phyloP scores from a whole-genome alignment of 1,140 invertebrate genomes.

The Danaus melanippus region DNA sequence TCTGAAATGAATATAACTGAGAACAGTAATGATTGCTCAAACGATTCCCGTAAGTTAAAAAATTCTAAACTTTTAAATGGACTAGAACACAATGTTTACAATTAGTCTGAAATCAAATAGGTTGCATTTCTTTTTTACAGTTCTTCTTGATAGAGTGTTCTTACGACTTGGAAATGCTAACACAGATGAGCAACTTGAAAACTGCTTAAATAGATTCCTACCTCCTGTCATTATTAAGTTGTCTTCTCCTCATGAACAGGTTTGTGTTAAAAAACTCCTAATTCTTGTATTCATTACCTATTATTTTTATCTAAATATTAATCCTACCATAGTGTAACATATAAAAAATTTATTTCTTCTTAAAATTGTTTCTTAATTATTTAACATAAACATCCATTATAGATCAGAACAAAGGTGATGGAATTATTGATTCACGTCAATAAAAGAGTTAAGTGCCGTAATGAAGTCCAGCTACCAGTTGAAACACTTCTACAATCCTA shows the following conservation, averaged over 20 bases:
- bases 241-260: slow-evolving; percentile 87
- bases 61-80: slow-evolving; percentile 15
- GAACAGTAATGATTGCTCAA: slow-evolving; percentile 51
- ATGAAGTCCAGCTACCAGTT: slow-evolving; percentile 89
- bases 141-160: slow-evolving; percentile 90
- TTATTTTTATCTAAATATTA: too few species aligned
- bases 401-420: slow-evolving; percentile 83
- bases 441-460: slow-evolving; percentile 87
- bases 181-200: slow-evolving; percentile 89
- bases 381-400: slow-evolving; percentile 1
- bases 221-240: slow-evolving; percentile 92
- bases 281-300: too few species aligned
- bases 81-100: not conserved
- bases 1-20: slow-evolving; percentile 63
- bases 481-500: slow-evolving; percentile 87
- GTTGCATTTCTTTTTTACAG: slow-evolving; percentile 59
- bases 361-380: too few species aligned
- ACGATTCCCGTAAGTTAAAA: slow-evolving; percentile 53
- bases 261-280: slow-evolving; percentile 42
- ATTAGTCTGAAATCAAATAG: too few species aligned
- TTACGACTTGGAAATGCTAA: slow-evolving; percentile 89
- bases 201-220: slow-evolving; percentile 86
- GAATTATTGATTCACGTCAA: slow-evolving; percentile 95
- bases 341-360: too few species aligned
- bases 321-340: too few species aligned